phyloP scores from a whole-genome alignment of 53 echinoderm and acorn worm genomes.

The Pentamera pediparva region DNA sequence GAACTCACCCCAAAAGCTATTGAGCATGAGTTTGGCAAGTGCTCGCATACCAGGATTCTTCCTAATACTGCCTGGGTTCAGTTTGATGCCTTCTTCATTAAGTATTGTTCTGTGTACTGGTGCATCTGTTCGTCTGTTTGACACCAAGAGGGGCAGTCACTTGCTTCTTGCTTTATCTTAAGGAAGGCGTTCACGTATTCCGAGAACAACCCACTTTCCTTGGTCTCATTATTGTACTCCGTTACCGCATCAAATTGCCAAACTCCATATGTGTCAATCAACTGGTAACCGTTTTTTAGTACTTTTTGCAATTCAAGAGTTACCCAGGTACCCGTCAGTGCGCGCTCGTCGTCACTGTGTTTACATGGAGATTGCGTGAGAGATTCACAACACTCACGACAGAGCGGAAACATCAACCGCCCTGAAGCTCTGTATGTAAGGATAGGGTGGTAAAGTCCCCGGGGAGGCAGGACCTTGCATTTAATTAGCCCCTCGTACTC shows the following conservation, averaged over 20 bases:
- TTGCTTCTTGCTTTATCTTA: slow-evolving; percentile 41
- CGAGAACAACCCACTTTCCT: slow-evolving; percentile 32
- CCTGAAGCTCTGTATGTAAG: slow-evolving; percentile 11
- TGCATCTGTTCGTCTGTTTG: slow-evolving; percentile 11
- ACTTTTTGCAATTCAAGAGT: slow-evolving; percentile 36
- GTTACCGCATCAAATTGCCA: slow-evolving; percentile 32
- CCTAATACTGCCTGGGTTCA: slow-evolving; percentile 43
- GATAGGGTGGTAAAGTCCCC: slow-evolving; percentile 31
- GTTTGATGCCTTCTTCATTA: slow-evolving; percentile 33
- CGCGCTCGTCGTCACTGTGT: slow-evolving; percentile 28
- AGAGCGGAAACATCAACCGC: slow-evolving; percentile 23
- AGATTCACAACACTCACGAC: slow-evolving; percentile 22
- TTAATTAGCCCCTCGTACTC: slow-evolving; percentile 24
- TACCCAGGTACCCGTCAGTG: slow-evolving; percentile 39
- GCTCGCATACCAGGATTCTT: slow-evolving; percentile 47
- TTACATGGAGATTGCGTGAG: slow-evolving; percentile 8
- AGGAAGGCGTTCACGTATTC: slow-evolving; percentile 39
- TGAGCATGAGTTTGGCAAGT: slow-evolving; percentile 47
- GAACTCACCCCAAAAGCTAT: slow-evolving; percentile 50
- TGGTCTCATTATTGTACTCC: slow-evolving; percentile 9
- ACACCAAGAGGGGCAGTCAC: slow-evolving; percentile 31
- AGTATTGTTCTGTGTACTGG: slow-evolving; percentile 4
- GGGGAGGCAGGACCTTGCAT: slow-evolving; percentile 33
- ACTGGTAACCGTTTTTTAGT: slow-evolving; percentile 27
- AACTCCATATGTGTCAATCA: slow-evolving; percentile 17